Conservation (phyloP, 1,140 invertebrate genomes). For the Andricus grossulariae region DNA sequence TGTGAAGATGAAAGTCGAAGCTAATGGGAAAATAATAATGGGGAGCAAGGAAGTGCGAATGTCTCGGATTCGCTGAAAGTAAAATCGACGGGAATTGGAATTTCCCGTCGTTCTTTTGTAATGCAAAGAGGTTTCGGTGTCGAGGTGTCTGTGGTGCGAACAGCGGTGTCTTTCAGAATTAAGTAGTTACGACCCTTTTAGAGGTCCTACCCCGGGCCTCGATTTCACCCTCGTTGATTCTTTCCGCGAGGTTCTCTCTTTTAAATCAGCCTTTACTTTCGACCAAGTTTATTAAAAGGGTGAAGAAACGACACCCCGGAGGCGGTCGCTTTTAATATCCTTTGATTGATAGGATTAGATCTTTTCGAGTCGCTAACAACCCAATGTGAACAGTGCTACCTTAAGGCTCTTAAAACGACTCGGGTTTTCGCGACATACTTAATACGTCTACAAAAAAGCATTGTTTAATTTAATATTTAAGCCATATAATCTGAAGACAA, state of each 20-base stretch:
- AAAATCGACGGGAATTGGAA: slow-evolving; percentile 61
- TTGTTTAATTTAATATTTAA: no score
- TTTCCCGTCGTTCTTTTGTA: slow-evolving; percentile 70
- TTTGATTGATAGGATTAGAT: slow-evolving; percentile 74
- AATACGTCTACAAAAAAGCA: no score
- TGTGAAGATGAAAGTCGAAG: slow-evolving; percentile 38
- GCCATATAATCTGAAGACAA: no score
- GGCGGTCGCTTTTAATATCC: slow-evolving; percentile 68
- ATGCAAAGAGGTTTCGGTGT: slow-evolving; percentile 65
- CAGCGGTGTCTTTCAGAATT: slow-evolving; percentile 64
- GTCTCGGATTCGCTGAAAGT: slow-evolving; percentile 46
- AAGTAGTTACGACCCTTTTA: slow-evolving; percentile 67
- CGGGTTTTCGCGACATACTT: no score
- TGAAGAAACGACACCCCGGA: slow-evolving; percentile 57
- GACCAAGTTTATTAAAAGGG: slow-evolving; percentile 72
- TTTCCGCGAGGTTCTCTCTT: slow-evolving; percentile 61
- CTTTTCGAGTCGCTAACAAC: slow-evolving; percentile 56
- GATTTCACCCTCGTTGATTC: slow-evolving; percentile 33
- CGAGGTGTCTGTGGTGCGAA: slow-evolving; percentile 49
- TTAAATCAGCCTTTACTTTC: slow-evolving; percentile 58
- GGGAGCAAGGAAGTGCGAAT: slow-evolving; percentile 41
- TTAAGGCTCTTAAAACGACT: background rate
- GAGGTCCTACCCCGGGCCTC: slow-evolving; percentile 45
- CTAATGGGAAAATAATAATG: slow-evolving; percentile 59
- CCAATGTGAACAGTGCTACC: slow-evolving; percentile 53